phyloP scores from a whole-genome alignment of 2,113 vertebrate genomes.

The Siniperca chuatsi region DNA sequence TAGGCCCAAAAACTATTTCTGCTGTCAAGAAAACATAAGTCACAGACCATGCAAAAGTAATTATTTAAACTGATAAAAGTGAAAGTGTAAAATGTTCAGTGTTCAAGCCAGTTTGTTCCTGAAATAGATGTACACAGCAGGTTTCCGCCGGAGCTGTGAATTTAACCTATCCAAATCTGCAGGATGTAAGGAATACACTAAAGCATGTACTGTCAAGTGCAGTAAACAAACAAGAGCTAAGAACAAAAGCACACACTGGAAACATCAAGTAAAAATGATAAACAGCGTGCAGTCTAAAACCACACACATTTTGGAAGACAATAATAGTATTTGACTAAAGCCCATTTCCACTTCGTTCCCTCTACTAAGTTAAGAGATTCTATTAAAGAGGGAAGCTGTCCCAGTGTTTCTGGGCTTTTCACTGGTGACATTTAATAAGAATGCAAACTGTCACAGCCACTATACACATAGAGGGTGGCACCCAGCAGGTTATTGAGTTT shows the following conservation, averaged over 20 bases:
- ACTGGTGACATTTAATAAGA: constrained; percentile 18
- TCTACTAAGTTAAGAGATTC: neutral
- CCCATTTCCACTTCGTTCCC: neutral
- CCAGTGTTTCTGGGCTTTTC: neutral
- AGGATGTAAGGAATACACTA: neutral
- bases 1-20: neutral
- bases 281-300: neutral
- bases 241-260: neutral
- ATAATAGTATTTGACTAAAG: neutral
- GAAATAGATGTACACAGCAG: neutral
- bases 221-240: neutral
- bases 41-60: neutral
- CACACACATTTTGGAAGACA: neutral
- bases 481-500: constrained; percentile 15
- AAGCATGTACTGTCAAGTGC: neutral
- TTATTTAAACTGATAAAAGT: neutral
- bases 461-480: neutral
- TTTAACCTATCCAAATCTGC: neutral
- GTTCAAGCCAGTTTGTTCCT: neutral
- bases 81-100: neutral
- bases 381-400: neutral
- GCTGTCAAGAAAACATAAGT: neutral
- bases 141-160: neutral
- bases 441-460: constrained; percentile 8
- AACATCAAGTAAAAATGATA: neutral